Conservation (phyloP, 2,888 invertebrate genomes). For the Eutolmus rufibarbis region DNA sequence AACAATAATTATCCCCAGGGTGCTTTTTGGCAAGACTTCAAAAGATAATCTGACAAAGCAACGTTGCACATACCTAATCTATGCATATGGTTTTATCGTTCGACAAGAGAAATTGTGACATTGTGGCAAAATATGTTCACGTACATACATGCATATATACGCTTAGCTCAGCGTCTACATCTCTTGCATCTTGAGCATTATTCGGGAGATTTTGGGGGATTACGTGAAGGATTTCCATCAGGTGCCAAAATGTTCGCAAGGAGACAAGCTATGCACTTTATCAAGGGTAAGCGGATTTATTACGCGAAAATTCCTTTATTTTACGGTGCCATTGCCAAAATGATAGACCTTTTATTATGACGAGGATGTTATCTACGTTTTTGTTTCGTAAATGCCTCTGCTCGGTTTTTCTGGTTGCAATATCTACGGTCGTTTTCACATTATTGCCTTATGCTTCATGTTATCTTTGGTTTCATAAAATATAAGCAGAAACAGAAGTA, state of each 20-base stretch:
- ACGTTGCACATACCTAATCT: neutral
- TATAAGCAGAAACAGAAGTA: neutral
- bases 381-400: neutral
- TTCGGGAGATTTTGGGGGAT: neutral
- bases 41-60: neutral
- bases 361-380: neutral
- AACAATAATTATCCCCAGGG: neutral
- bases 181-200: neutral
- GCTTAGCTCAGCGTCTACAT: neutral
- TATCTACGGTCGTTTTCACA: neutral
- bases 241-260: neutral
- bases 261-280: neutral
- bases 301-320: neutral
- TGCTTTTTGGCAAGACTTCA: neutral
- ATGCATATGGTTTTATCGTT: neutral
- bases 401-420: neutral
- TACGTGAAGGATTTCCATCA: neutral
- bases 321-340: neutral
- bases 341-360: neutral
- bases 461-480: neutral
- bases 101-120: neutral
- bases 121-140: neutral
- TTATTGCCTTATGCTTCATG: neutral
- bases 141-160: neutral
- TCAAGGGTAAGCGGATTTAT: neutral